A percentile compares a stretch with the other conserved stretches of the same genome.
These are phyloP conservation scores for Nasonovia ribisnigri DNA, from an alignment of 2,888 invertebrate species.

Conservation along the genomic window DNA sequence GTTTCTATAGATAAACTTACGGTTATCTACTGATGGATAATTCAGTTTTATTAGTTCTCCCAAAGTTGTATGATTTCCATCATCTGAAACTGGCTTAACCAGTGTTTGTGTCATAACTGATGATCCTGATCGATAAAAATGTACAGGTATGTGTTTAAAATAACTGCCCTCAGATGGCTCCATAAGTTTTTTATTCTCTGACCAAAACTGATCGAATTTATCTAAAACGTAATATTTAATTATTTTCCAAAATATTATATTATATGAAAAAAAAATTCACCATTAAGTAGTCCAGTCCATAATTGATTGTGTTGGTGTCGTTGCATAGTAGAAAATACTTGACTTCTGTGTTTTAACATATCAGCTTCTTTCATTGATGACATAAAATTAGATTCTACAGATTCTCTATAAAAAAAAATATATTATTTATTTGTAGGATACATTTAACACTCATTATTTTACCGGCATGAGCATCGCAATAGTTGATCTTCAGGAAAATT, in stretches of 20 bases:
- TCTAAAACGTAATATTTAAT: conserved; percentile 74
- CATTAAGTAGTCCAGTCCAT: conserved; percentile 94
- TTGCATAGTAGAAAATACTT: conserved; percentile 91
- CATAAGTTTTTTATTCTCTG: conserved; percentile 95
- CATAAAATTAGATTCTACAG: conserved; percentile 94
- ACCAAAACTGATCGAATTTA: conserved; percentile 99
- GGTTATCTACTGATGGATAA: conserved; percentile 72
- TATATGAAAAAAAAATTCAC: conserved; percentile 73
- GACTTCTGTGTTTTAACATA: conserved; percentile 94
- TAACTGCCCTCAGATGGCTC: conserved; percentile 80
- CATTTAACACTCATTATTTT: conserved; percentile 68
- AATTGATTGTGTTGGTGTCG: conserved; percentile 97
- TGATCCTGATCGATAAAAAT: conserved; percentile 81
- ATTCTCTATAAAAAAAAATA: conserved; percentile 77
- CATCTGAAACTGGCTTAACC: conserved; percentile 81
- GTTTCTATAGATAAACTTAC: conserved; percentile 39
- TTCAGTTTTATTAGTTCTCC: conserved; percentile 80
- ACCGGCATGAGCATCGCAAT: conserved; percentile 89
- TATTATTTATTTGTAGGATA: neutral
- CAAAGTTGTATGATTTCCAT: conserved; percentile 81
- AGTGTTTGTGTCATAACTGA: conserved; percentile 82
- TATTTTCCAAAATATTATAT: conserved; percentile 18
- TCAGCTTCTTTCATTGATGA: conserved; percentile 95
- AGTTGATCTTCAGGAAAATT: conserved; percentile 92
- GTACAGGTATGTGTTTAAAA: conserved; percentile 91